Conservation (phyloP, 2,113 vertebrate genomes). For the Salvelinus alpinus region DNA sequence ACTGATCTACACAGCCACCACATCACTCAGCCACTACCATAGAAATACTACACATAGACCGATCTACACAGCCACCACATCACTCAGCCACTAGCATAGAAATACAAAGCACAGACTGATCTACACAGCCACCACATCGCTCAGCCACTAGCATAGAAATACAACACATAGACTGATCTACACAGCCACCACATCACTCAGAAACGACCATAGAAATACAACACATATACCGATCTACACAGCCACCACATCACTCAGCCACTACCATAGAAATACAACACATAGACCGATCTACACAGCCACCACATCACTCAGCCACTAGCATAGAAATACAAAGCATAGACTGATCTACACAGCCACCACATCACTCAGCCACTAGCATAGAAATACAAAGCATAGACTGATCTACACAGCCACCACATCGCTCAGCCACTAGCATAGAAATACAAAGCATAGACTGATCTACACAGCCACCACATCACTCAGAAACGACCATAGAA, state of each 20-base stretch:
- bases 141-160: not conserved
- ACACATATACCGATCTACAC: slow-evolving; percentile 1
- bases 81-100: too few species aligned
- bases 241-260: not conserved
- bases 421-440: too few species aligned
- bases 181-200: too few species aligned
- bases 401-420: not conserved
- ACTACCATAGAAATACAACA: too few species aligned
- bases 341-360: not conserved
- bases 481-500: not conserved
- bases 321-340: not conserved
- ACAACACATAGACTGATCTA: too few species aligned
- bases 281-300: not conserved
- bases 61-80: too few species aligned
- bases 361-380: too few species aligned
- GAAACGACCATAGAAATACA: not conserved
- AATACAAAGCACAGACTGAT: too few species aligned
- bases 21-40: not conserved
- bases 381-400: too few species aligned
- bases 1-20: not conserved
- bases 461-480: not conserved
- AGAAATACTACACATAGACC: too few species aligned
- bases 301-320: not conserved
- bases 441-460: not conserved
- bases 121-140: not conserved